These are phyloP conservation scores for Zosterops japonicus DNA, from an alignment of 2,113 vertebrate species.

Conservation along the genomic window DNA sequence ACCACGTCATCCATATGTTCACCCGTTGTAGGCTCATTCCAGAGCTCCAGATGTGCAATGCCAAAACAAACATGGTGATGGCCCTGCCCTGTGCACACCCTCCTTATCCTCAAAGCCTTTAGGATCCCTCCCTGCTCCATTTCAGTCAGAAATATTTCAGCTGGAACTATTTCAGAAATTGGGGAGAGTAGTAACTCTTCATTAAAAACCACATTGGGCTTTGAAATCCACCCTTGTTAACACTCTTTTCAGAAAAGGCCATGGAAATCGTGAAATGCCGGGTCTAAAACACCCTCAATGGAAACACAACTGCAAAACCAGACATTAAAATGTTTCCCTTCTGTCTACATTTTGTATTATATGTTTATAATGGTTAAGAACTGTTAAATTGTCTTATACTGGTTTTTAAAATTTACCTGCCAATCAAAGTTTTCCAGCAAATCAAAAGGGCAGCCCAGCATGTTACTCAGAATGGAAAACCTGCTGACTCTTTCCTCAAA, in stretches of 20 bases:
- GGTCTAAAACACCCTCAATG: background rate
- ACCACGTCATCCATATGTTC: background rate
- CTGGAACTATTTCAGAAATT: background rate
- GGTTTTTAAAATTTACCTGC: background rate
- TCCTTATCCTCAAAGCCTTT: rapidly evolving
- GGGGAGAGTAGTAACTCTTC: background rate
- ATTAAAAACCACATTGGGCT: background rate
- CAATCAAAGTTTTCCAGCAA: background rate
- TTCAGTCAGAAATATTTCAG: background rate
- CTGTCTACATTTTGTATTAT: background rate
- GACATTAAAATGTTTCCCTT: background rate
- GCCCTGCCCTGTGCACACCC: background rate
- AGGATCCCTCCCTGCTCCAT: background rate
- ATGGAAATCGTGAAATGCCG: background rate
- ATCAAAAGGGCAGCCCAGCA: background rate
- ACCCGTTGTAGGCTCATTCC: background rate
- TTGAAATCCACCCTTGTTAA: background rate
- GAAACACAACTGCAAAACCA: background rate
- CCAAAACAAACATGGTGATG: rapidly evolving
- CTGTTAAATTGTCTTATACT: background rate
- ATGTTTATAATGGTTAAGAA: background rate
- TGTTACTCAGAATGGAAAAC: background rate
- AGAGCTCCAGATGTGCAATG: background rate
- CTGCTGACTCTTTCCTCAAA: background rate
- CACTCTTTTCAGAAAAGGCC: background rate